phyloP scores from a whole-genome alignment of 1,140 invertebrate species.

The Leptinotarsa undecemlineata region DNA sequence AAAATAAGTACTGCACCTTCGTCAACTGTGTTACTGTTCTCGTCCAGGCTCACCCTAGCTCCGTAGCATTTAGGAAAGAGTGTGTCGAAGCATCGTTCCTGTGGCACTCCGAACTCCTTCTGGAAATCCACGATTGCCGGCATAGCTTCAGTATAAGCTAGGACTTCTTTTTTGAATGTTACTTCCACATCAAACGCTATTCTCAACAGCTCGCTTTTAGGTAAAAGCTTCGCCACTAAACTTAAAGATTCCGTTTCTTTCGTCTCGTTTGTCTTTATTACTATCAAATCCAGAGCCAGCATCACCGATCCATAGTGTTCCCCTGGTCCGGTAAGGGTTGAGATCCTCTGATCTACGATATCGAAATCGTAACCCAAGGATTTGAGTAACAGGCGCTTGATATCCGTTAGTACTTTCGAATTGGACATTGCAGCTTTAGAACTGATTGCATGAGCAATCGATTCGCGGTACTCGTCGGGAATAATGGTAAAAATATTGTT shows the following conservation, averaged over 20 bases:
- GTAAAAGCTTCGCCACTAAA: constrained; percentile 63
- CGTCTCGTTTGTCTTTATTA: constrained; percentile 38
- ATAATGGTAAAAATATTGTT: no score
- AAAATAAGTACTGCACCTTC: constrained; percentile 62
- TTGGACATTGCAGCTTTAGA: constrained; percentile 34
- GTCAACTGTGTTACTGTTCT: constrained; percentile 55
- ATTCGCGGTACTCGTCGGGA: no score
- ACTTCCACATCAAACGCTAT: constrained; percentile 62
- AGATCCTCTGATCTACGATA: constrained; percentile 43
- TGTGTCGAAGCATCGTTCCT: constrained; percentile 54
- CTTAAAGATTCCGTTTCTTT: constrained; percentile 51
- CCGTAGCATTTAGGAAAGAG: constrained; percentile 61
- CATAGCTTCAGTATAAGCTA: constrained; percentile 60
- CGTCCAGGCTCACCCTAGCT: constrained; percentile 56
- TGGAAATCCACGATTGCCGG: constrained; percentile 60
- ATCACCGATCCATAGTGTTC: constrained; percentile 54
- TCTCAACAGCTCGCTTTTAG: constrained; percentile 60
- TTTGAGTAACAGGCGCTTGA: constrained; percentile 41
- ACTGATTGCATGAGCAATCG: neutral
- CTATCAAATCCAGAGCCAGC: constrained; percentile 46
- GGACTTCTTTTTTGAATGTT: constrained; percentile 63
- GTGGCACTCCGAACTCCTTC: constrained; percentile 54
- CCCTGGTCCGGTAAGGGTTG: constrained; percentile 48
- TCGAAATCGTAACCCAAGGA: constrained; percentile 43
- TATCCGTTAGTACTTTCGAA: constrained; percentile 44